phyloP scores from a whole-genome alignment of 2,797 vertebrate species.

The Acipenser transmontanus region DNA sequence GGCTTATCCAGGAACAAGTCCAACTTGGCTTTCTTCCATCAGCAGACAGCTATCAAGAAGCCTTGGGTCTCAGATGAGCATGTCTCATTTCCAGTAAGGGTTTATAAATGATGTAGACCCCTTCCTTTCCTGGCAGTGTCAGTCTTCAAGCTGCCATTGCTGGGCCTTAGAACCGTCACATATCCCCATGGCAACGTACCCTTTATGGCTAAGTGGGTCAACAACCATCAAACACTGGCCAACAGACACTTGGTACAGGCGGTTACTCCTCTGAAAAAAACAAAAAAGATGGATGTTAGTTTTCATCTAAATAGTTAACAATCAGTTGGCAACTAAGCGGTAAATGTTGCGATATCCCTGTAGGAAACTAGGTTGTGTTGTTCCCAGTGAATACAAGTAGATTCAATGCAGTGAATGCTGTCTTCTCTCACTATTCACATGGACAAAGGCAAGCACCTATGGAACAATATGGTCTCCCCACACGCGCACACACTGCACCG shows the following conservation, averaged over 20 bases:
- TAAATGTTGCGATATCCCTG: too few species aligned
- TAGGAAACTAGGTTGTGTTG: too few species aligned
- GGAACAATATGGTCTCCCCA: too few species aligned
- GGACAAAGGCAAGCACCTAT: too few species aligned
- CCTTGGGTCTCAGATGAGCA: not conserved
- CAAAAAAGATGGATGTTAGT: not conserved
- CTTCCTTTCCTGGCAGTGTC: constrained; percentile 20
- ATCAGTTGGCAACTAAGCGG: too few species aligned
- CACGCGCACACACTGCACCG: too few species aligned
- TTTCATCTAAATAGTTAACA: too few species aligned
- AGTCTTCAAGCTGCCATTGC: constrained; percentile 81
- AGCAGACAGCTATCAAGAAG: constrained; percentile 2
- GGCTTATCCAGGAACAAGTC: not conserved
- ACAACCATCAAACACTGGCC: constrained; percentile 82
- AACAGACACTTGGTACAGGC: constrained; percentile 89
- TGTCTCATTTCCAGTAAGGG: constrained; percentile 9
- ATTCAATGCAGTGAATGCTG: too few species aligned
- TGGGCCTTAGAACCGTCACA: constrained; percentile 76
- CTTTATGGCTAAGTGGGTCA: constrained; percentile 64
- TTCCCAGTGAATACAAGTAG: too few species aligned
- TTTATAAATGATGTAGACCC: constrained; percentile 10
- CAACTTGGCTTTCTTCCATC: not conserved
- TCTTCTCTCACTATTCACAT: too few species aligned
- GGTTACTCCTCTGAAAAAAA: constrained; percentile 67
- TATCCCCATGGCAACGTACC: constrained; percentile 84